A percentile compares a stretch with the other conserved stretches of the same genome.
phyloP scores from a whole-genome alignment of 2,888 invertebrate genomes.

The Caenorhabditis wallacei region DNA sequence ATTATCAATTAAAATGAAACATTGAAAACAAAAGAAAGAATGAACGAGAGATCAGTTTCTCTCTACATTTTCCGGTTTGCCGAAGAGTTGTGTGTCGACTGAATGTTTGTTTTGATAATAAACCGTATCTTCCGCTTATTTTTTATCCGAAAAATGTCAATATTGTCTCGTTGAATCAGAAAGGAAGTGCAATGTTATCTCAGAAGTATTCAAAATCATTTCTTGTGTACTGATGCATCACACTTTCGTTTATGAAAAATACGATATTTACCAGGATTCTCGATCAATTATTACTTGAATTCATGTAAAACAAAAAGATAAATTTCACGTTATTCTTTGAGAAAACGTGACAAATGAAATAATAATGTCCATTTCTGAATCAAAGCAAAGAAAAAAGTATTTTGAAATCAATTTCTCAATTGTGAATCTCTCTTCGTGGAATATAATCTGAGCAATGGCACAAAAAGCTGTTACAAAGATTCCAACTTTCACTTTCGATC shows the following conservation, averaged over 20 bases:
- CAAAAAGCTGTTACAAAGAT: neutral
- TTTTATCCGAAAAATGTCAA: constrained; percentile 1
- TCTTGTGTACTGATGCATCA: neutral
- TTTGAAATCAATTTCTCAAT: constrained; percentile 7
- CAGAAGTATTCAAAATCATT: neutral
- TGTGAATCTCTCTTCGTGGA: constrained; percentile 16
- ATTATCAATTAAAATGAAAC: neutral
- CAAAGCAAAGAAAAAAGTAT: neutral
- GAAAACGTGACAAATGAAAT: neutral
- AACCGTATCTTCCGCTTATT: constrained; percentile 40
- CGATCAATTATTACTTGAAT: too few species aligned
- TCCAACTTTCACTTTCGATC: neutral
- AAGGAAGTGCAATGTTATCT: constrained; percentile 2
- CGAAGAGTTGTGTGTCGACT: constrained; percentile 4
- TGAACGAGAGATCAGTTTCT: neutral
- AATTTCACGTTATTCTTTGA: too few species aligned
- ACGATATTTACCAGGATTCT: too few species aligned
- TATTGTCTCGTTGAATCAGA: constrained; percentile 6
- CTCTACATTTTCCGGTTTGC: neutral
- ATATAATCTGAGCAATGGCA: constrained; percentile 17
- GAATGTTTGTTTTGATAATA: constrained; percentile 48
- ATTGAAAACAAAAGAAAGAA: neutral
- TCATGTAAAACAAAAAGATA: too few species aligned
- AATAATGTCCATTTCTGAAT: neutral
- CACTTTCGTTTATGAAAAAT: neutral